Evolutionary conservation across 2,888 invertebrate species (phyloP).

Genomic region (Acleris literana): DNA sequence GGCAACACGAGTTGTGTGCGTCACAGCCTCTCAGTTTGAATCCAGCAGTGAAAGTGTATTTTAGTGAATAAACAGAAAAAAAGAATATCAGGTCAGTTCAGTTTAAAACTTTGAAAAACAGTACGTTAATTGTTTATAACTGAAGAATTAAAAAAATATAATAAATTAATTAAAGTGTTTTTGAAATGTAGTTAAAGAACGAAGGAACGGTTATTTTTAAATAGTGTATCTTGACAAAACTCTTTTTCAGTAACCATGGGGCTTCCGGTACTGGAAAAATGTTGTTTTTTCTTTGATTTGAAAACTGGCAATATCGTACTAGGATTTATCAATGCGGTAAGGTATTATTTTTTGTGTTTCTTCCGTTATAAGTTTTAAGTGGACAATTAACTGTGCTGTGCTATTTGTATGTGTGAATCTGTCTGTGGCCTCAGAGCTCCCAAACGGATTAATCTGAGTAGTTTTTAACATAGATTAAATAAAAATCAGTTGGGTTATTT

Average conservation of each 20-base stretch:
- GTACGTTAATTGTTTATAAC: too few species aligned
- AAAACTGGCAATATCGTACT: slow-evolving; percentile 39
- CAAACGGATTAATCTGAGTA: too few species aligned
- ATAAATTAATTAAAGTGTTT: not conserved
- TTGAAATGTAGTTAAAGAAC: not conserved
- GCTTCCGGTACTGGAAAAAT: slow-evolving; percentile 31
- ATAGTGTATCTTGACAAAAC: not conserved
- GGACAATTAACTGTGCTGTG: not conserved
- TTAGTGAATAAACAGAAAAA: not conserved
- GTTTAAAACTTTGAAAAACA: not conserved
- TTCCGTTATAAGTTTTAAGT: not conserved
- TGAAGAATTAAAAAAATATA: too few species aligned
- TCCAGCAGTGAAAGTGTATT: not conserved
- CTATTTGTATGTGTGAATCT: not conserved
- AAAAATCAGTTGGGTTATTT: too few species aligned
- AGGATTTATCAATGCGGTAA: slow-evolving; percentile 38
- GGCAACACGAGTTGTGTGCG: not conserved
- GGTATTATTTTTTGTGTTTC: not conserved
- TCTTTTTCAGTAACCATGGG: slow-evolving; percentile 32
- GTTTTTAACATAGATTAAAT: too few species aligned
- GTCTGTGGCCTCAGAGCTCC: not conserved
- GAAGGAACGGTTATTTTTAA: too few species aligned
- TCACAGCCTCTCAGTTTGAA: not conserved
- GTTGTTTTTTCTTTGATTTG: slow-evolving; percentile 37
- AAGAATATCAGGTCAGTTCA: not conserved